Conservation (phyloP, 1,140 invertebrate species). For the Archegozetes longisetosus region DNA sequence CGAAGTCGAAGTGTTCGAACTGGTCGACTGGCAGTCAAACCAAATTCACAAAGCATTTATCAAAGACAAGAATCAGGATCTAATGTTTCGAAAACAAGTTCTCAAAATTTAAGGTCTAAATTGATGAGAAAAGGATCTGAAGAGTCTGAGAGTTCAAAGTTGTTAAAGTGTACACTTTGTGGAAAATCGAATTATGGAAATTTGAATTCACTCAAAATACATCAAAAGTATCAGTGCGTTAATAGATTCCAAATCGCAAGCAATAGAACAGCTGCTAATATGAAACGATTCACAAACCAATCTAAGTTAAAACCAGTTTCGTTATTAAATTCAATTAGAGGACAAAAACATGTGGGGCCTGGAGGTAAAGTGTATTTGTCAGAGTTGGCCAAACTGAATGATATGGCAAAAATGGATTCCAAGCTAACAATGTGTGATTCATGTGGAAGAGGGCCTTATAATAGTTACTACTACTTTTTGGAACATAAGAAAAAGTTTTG, state of each 20-base stretch:
- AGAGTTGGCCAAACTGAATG: too few relatives aligned
- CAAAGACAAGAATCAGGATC: neutral
- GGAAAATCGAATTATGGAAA: neutral
- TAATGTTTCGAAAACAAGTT: neutral
- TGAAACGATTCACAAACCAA: too few relatives aligned
- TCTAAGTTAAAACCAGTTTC: neutral
- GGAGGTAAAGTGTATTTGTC: too few relatives aligned
- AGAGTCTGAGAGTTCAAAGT: too few relatives aligned
- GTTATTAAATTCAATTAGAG: too few relatives aligned
- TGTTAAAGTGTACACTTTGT: neutral
- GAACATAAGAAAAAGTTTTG: constrained; percentile 10
- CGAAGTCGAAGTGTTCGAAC: neutral
- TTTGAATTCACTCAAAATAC: constrained; percentile 4
- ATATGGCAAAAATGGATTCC: neutral
- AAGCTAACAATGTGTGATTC: constrained; percentile 1
- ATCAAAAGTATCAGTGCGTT: constrained; percentile 10
- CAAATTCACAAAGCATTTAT: neutral
- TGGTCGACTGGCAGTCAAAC: neutral
- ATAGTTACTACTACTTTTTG: constrained; percentile 9
- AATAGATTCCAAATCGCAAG: neutral
- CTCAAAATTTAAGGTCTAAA: neutral
- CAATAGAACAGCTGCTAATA: neutral
- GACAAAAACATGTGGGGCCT: too few relatives aligned
- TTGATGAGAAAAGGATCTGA: too few relatives aligned
- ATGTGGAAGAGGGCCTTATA: constrained; percentile 7